Evolutionary conservation across 2,113 vertebrate genomes (phyloP).

Genomic region (Hippopotamus amphibius): DNA sequence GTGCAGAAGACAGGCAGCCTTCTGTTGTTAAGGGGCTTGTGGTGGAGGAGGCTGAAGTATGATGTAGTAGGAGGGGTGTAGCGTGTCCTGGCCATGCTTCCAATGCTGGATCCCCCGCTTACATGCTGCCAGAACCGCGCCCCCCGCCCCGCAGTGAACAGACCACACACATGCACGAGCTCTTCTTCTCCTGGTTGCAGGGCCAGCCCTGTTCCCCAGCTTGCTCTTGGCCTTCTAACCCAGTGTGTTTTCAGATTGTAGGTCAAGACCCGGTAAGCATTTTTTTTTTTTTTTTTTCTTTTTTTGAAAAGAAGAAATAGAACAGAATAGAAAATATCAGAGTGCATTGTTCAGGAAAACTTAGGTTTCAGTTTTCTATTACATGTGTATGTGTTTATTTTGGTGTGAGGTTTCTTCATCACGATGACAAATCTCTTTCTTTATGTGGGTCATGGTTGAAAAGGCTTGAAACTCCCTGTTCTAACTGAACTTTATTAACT

Average conservation of each 20-base stretch:
- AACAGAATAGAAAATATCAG: background rate
- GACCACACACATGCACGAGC: rapidly evolving
- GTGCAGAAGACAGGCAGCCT: background rate
- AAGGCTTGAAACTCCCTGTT: background rate
- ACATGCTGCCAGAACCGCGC: too few species aligned
- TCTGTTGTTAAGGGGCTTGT: background rate
- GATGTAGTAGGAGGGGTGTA: background rate
- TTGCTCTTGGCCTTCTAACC: background rate
- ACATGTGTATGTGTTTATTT: background rate
- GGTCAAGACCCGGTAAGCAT: background rate
- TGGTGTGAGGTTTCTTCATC: background rate
- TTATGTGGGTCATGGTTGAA: background rate
- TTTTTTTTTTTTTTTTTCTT: background rate
- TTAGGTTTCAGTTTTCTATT: background rate
- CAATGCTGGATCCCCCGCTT: background rate
- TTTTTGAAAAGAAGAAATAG: background rate
- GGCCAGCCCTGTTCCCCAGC: background rate
- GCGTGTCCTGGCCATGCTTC: background rate
- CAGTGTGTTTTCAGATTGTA: background rate
- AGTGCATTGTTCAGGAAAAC: background rate
- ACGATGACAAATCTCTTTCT: background rate
- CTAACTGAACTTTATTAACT: background rate
- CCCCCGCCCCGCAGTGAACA: background rate
- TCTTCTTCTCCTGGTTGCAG: background rate
- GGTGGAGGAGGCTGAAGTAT: background rate